Conservation (phyloP, 2,797 vertebrate species). For the Champsocephalus esox region DNA sequence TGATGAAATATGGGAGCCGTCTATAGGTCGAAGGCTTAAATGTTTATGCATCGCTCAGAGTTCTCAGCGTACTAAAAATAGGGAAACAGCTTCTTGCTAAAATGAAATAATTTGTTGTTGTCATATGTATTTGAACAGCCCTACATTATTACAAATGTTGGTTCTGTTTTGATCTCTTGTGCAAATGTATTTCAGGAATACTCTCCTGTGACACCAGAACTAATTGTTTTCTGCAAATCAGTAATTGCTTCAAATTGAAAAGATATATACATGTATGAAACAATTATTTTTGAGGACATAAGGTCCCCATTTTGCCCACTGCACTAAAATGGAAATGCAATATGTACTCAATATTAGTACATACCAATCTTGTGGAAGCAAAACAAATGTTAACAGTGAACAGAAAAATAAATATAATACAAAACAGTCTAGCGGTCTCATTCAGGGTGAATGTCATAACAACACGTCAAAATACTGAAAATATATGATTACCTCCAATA, state of each 20-base stretch:
- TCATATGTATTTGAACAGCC: too few species aligned
- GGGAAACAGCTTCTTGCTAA: neutral
- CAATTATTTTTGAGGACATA: neutral
- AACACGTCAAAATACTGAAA: neutral
- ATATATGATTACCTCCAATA: neutral
- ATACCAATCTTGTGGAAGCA: neutral
- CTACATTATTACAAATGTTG: neutral
- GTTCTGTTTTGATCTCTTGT: conserved; percentile 18
- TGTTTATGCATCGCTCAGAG: conserved; percentile 40
- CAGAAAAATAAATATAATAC: neutral
- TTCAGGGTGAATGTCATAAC: neutral
- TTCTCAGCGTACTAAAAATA: conserved; percentile 29
- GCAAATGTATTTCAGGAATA: neutral
- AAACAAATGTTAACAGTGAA: neutral
- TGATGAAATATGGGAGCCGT: conserved; percentile 53
- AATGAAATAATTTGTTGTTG: conserved; percentile 4
- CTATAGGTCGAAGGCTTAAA: conserved; percentile 34
- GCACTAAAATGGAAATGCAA: neutral
- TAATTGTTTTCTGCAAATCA: conserved; percentile 16
- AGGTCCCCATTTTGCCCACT: neutral
- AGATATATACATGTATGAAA: neutral
- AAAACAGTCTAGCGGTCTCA: neutral
- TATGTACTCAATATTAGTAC: neutral
- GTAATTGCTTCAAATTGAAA: conserved; percentile 8
- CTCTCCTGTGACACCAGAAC: neutral